phyloP scores from a whole-genome alignment of 2,888 invertebrate genomes.

The Vanessa cardui region DNA sequence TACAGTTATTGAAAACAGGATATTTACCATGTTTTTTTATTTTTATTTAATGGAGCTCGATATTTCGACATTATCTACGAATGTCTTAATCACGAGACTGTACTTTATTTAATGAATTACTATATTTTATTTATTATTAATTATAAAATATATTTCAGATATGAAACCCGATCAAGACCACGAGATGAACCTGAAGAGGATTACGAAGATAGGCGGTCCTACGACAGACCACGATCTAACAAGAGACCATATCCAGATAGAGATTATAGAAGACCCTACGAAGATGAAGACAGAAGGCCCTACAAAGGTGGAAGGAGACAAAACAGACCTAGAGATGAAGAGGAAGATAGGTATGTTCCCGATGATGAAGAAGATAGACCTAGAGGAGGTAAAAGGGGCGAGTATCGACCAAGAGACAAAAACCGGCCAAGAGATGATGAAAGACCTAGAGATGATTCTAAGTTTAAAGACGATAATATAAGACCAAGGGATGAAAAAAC shows the following conservation, averaged over 20 bases:
- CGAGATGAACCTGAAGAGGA: slow-evolving; percentile 71
- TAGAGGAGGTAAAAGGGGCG: slow-evolving; percentile 45
- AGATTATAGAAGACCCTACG: slow-evolving; percentile 60
- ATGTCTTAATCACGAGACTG: too few species aligned
- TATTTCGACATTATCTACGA: too few species aligned
- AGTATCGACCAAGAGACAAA: slow-evolving; percentile 47
- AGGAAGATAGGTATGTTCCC: slow-evolving; percentile 45
- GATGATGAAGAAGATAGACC: slow-evolving; percentile 49
- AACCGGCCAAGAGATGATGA: slow-evolving; percentile 50
- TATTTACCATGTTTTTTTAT: too few species aligned
- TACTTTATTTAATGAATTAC: too few species aligned
- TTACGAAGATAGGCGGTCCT: slow-evolving; percentile 65
- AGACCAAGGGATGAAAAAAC: slow-evolving; percentile 48
- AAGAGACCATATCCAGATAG: slow-evolving; percentile 59
- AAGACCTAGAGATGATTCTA: slow-evolving; percentile 54
- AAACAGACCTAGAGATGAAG: slow-evolving; percentile 53
- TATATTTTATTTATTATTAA: too few species aligned
- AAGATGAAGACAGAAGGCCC: slow-evolving; percentile 63
- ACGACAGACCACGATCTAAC: slow-evolving; percentile 64
- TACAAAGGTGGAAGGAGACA: slow-evolving; percentile 57
- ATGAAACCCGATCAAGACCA: slow-evolving; percentile 75
- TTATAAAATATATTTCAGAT: slow-evolving; percentile 56
- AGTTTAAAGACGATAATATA: slow-evolving; percentile 44
- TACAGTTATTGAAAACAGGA: too few species aligned
- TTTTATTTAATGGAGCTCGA: too few species aligned